Evolutionary conservation across 2,888 invertebrate genomes (phyloP), one percentile per base, ranked within the genome.

Genomic region (Plagodis pulveraria): DNA sequence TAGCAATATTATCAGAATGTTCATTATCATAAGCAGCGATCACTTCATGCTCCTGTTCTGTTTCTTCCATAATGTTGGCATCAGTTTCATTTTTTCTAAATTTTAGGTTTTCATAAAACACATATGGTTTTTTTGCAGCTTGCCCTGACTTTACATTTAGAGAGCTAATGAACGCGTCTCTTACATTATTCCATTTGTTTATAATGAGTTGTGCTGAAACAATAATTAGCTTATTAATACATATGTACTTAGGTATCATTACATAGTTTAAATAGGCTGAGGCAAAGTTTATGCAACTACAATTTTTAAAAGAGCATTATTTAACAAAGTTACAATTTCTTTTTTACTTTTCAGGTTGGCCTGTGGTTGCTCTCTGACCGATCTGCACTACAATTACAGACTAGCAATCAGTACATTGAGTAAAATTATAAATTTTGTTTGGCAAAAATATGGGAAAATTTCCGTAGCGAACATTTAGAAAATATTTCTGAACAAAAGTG

Each of bases 141-240:
- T 58, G 58, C 56, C 56, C 56, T 56, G 55, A 48, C 48, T 56
- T 50, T 56, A 57, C 51, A 57, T 57, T 50, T 42, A 57, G 51
- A 57, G 57, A 51, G 50, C 51, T 57, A 57, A 57, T 58, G 58
- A 58, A 58, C 50, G 58, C 58, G 54, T 58, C 58, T 53, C 58
- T 58, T 58, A 58, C 53, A 58, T 58, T 53, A 53, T 58, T 58
- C 58, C 58, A 53, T 58, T 58, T 58, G 58, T 58, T 58, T 58
- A n/a, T n/a, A n/a, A n/a, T n/a, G n/a, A n/a, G n/a, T n/a, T n/a
- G n/a, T n/a, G n/a, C n/a, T n/a, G n/a, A n/a, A n/a, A n/a, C n/a
- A n/a, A n/a, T n/a, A n/a, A n/a, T n/a, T n/a, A n/a, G n/a, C n/a
- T n/a, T n/a, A n/a, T n/a, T n/a, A n/a, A n/a, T n/a, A n/a, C n/a